phyloP scores from a whole-genome alignment of 2,797 vertebrate species.

The Erpetoichthys calabaricus region DNA sequence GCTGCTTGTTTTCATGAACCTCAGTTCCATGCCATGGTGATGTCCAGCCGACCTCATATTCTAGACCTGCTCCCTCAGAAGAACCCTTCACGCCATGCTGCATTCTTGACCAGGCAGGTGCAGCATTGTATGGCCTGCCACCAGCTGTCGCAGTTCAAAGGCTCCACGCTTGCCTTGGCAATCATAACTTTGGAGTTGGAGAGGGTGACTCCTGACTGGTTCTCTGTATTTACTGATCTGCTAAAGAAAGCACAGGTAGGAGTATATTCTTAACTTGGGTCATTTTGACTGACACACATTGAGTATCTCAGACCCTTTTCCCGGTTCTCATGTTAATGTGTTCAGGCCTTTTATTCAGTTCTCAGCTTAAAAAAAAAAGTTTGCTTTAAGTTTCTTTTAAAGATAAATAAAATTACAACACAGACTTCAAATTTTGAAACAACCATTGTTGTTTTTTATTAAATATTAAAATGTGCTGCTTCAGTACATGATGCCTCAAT shows the following conservation, averaged over 20 bases:
- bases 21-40: conserved; percentile 69
- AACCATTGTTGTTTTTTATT: too few species aligned
- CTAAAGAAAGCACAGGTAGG: conserved; percentile 82
- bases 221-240: conserved; percentile 72
- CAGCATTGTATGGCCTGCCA: conserved; percentile 98
- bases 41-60: conserved; percentile 58
- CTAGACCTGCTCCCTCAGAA: conserved; percentile 62
- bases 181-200: conserved; percentile 97
- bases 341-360: too few species aligned
- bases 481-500: too few species aligned
- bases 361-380: too few species aligned
- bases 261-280: conserved; percentile 11
- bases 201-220: conserved; percentile 67
- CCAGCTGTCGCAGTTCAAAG: conserved; percentile 93
- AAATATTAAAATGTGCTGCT: too few species aligned
- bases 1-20: conserved; percentile 21
- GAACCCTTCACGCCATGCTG: conserved; percentile 77
- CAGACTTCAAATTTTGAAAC: too few species aligned
- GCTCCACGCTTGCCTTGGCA: conserved; percentile 89
- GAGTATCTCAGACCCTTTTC: background rate
- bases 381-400: too few species aligned
- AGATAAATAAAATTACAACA: too few species aligned
- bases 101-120: conserved; percentile 85
- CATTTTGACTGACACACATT: background rate
- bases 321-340: background rate